phyloP scores from a whole-genome alignment of 2,888 invertebrate species.

The Ethmia dodecea region DNA sequence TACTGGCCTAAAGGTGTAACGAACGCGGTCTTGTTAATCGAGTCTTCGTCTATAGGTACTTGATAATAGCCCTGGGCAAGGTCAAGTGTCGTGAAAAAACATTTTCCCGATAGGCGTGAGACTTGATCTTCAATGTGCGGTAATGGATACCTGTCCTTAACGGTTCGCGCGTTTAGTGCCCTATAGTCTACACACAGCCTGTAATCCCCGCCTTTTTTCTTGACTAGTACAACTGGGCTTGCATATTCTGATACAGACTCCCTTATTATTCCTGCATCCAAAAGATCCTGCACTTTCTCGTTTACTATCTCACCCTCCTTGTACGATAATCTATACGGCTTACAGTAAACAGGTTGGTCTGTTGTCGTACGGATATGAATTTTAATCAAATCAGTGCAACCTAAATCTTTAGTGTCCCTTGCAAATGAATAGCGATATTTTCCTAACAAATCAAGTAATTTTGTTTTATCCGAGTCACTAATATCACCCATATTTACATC shows the following conservation, averaged over 20 bases:
- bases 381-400: slow-evolving; percentile 4
- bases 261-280: slow-evolving; percentile 1
- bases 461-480: background rate
- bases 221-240: slow-evolving; percentile 4
- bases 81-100: slow-evolving; percentile 2
- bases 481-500: background rate
- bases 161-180: slow-evolving; percentile 1
- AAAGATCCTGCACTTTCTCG: slow-evolving; percentile 1
- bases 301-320: slow-evolving; percentile 2
- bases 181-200: slow-evolving; percentile 9
- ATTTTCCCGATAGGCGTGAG: background rate
- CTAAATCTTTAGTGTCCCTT: slow-evolving; percentile 6
- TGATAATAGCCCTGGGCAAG: slow-evolving; percentile 3
- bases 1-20: slow-evolving; percentile 2
- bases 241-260: slow-evolving; percentile 5
- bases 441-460: slow-evolving; percentile 7
- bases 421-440: slow-evolving; percentile 5
- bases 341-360: slow-evolving; percentile 1
- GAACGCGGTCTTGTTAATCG: slow-evolving; percentile 1
- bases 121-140: slow-evolving; percentile 8
- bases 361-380: slow-evolving; percentile 6
- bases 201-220: slow-evolving; percentile 5
- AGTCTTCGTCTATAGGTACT: background rate
- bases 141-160: slow-evolving; percentile 7
- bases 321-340: slow-evolving; percentile 5